Conservation (phyloP, 1,140 invertebrate species). For the Druon quercuslanigerum region DNA sequence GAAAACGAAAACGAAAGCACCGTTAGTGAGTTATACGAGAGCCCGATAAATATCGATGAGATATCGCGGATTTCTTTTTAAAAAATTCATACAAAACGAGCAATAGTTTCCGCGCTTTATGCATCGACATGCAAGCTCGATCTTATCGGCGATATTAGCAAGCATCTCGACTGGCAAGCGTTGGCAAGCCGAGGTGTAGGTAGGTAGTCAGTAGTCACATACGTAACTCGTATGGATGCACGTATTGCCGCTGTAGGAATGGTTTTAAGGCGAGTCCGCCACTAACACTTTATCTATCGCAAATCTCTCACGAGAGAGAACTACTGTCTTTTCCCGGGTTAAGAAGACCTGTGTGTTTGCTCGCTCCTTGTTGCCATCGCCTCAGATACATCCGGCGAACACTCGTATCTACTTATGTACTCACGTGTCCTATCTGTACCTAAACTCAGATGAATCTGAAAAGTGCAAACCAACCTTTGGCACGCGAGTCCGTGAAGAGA, state of each 20-base stretch:
- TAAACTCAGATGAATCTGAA: neutral
- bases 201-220: conserved; percentile 46
- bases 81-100: conserved; percentile 14
- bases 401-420: conserved; percentile 7
- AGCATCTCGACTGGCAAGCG: conserved; percentile 47
- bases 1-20: conserved; percentile 26
- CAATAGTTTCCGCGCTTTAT: conserved; percentile 29
- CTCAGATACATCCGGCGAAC: conserved; percentile 5
- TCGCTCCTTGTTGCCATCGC: conserved; percentile 33
- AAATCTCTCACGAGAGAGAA: conserved; percentile 59
- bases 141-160: conserved; percentile 60
- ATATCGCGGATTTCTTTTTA: conserved; percentile 5
- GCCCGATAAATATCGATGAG: conserved; percentile 1
- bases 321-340: conserved; percentile 59
- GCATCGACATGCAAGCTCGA: conserved; percentile 47
- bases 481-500: neutral
- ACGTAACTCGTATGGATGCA: conserved; percentile 33
- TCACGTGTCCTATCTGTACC: neutral
- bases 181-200: conserved; percentile 35
- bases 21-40: conserved; percentile 15
- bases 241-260: conserved; percentile 29
- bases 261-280: conserved; percentile 43
- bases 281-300: conserved; percentile 55
- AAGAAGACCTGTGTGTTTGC: conserved; percentile 52
- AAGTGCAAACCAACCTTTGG: neutral